phyloP scores from a whole-genome alignment of 2,113 vertebrate species.

The Proteles cristata region DNA sequence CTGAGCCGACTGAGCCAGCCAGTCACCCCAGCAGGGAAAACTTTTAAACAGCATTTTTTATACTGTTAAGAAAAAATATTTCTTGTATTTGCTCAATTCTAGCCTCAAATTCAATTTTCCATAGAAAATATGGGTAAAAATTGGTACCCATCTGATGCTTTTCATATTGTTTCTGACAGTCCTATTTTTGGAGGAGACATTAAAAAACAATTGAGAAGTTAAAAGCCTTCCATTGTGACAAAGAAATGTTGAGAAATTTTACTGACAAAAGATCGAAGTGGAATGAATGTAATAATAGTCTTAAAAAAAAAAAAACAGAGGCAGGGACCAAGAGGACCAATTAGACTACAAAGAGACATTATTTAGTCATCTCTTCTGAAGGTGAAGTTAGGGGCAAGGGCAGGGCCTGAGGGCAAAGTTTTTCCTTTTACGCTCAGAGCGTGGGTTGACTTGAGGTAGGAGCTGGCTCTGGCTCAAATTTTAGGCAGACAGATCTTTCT shows the following conservation, averaged over 20 bases:
- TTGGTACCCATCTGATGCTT: background rate
- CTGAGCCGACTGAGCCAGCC: too few relatives aligned
- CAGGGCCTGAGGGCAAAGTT: background rate
- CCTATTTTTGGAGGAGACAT: background rate
- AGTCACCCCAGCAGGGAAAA: background rate
- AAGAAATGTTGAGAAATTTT: conserved; percentile 31
- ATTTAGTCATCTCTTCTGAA: background rate
- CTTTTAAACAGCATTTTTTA: conserved; percentile 29
- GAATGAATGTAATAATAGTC: background rate
- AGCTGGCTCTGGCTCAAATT: background rate
- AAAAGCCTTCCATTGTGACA: conserved; percentile 43
- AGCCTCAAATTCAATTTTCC: background rate
- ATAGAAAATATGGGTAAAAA: conserved; percentile 32
- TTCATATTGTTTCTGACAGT: conserved; percentile 49
- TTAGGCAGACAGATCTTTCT: background rate
- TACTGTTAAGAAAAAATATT: conserved; percentile 2
- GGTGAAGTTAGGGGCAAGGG: background rate
- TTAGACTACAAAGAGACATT: background rate
- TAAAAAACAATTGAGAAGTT: conserved; percentile 42
- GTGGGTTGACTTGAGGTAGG: background rate
- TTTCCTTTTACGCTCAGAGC: background rate
- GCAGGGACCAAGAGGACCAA: background rate
- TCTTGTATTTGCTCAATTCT: conserved; percentile 36
- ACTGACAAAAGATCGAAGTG: background rate
- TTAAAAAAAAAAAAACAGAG: background rate